Percentiles rank a stretch among this genome's conserved stretches.
These are phyloP conservation scores for Sarcophaga variegata DNA, from an alignment of 2,888 invertebrate genomes.

Conservation along the genomic window DNA sequence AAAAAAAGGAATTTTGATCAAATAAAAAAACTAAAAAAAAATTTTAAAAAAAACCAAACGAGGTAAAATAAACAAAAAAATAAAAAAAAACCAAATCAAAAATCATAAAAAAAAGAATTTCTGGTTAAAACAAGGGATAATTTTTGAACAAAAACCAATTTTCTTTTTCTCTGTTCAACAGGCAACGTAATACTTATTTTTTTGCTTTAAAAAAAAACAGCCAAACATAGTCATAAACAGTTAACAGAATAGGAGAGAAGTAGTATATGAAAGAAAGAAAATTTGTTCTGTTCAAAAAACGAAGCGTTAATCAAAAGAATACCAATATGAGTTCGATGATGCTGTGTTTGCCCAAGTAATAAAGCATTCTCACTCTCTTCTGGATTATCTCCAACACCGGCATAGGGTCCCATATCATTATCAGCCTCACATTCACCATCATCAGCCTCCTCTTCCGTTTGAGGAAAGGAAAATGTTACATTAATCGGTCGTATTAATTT, in stretches of 20 bases:
- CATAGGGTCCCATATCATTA: conserved; percentile 76
- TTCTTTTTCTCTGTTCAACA: conserved; percentile 52
- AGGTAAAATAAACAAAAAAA: conserved; percentile 14
- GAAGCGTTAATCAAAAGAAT: conserved; percentile 81
- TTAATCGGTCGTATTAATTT: conserved; percentile 91
- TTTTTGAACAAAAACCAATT: conserved; percentile 66
- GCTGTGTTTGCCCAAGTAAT: conserved; percentile 82
- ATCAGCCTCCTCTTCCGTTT: conserved; percentile 86
- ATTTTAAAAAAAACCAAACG: conserved; percentile 51
- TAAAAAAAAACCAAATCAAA: conserved; percentile 6
- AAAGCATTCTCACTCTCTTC: conserved; percentile 83
- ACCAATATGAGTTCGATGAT: conserved; percentile 82
- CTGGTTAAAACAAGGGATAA: conserved; percentile 74
- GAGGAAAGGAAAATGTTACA: conserved; percentile 93
- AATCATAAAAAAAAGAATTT: conserved; percentile 66
- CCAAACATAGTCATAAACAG: conserved; percentile 40
- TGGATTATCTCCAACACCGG: conserved; percentile 79
- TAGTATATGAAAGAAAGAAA: conserved; percentile 61
- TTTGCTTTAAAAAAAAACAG: conserved; percentile 28
- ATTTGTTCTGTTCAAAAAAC: conserved; percentile 70
- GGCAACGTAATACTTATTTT: conserved; percentile 22
- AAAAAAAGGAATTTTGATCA: conserved; percentile 53
- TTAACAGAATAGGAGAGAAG: conserved; percentile 35
- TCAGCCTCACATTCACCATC: conserved; percentile 81
- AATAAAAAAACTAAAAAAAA: no score